Base-by-base conservation (phyloP, 1,140 invertebrate genomes). In the Procambarus virginalis region DNA sequence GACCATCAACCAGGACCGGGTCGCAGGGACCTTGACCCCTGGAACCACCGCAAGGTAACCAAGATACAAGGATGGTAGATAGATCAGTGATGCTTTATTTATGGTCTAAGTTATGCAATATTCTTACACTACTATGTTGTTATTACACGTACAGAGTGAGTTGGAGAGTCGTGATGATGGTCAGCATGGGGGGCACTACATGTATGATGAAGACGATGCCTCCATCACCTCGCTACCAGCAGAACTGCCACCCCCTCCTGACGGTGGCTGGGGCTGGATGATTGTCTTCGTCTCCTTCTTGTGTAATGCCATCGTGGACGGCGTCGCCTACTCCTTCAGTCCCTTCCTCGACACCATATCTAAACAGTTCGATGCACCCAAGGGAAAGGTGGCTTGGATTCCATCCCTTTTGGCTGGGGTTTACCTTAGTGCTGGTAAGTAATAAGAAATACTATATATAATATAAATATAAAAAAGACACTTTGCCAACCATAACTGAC, bases 261-360 rank as follows among this genome's bases (percentile, higher is more conserved):
- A 92, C 81, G 91, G 91, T 12, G 91, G 91, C 2, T 92, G 91
- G 91, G 91, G 91, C 2, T 99, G 98, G 98, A 96, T 98, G 94
- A 96, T 99, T 90, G 98, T 99, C 51, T 96, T 98, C 92, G 98
- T 97, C 76, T 98, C 97, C 10, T 99, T 99, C 94, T 96, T 99
- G 95, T 99, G 98, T 94, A 99, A 99, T 95, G 96, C 99, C 94
- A 97, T 99, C 91, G 98, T 99, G n/a, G 99, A 99, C 93, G 99
- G 99, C 90, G 98, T 98, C 64, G 97, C 97, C 5, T 98, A 98
- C 94, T 98, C 97, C 5, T 99, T 98, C 93, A 98, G 98, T 0
- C 96, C 98, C 92, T 98, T 98, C 94, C 95, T 98, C 4, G 94
- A 95, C 20, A 96, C 97, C 93, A 97, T 99, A 89, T 96, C 97